Percentiles rank a stretch among this genome's conserved stretches.
phyloP scores from a whole-genome alignment of 2,797 vertebrate species.

The Platyrinchus mystaceus region DNA sequence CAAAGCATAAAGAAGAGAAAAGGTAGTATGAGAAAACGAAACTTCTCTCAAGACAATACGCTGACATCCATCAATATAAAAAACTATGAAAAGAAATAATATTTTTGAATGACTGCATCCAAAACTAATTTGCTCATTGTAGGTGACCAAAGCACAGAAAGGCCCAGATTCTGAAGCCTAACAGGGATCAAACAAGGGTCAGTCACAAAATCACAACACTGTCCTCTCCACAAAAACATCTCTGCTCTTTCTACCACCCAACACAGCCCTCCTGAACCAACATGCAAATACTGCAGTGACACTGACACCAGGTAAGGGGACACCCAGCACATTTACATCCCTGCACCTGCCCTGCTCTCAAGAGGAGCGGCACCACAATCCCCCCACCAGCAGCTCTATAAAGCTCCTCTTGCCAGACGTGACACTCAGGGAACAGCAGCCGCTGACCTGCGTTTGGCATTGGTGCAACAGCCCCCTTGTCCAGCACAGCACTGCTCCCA shows the following conservation, averaged over 20 bases:
- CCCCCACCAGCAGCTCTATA: background rate
- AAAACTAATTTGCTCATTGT: rapidly evolving
- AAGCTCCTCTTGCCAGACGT: too few relatives aligned
- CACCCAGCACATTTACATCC: conserved; percentile 8
- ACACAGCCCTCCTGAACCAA: background rate
- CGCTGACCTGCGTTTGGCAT: too few relatives aligned
- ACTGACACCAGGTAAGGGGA: background rate
- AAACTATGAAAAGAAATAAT: background rate
- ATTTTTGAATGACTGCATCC: rapidly evolving
- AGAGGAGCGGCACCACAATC: background rate
- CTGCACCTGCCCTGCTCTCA: background rate
- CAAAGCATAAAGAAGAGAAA: background rate
- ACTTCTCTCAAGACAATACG: background rate
- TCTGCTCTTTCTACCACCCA: background rate
- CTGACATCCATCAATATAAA: rapidly evolving
- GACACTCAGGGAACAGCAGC: too few relatives aligned
- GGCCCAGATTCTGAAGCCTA: background rate
- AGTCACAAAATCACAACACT: too few relatives aligned
- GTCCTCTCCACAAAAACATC: too few relatives aligned
- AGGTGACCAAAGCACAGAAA: background rate
- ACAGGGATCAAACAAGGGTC: background rate
- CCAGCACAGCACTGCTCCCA: background rate
- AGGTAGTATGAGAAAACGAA: background rate
- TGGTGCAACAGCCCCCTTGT: too few relatives aligned
- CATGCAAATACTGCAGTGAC: background rate